phyloP scores from a whole-genome alignment of 2,113 vertebrate species.

The Nematolebias whitei region DNA sequence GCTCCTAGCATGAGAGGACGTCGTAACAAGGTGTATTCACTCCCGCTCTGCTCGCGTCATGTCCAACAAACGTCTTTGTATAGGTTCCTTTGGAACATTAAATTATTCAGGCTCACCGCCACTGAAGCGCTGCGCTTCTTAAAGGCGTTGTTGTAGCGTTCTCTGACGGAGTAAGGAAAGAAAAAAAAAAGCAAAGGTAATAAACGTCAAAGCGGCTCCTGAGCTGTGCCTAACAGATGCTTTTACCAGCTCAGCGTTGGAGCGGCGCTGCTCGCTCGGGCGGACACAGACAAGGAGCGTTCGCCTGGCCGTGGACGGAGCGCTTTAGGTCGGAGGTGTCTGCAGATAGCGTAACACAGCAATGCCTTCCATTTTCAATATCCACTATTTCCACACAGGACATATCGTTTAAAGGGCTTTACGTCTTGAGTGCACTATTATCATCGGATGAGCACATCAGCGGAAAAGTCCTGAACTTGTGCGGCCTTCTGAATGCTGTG shows the following conservation, averaged over 20 bases:
- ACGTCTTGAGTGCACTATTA: slow-evolving; percentile 56
- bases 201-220: slow-evolving; percentile 79
- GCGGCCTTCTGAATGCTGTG: slow-evolving; percentile 6
- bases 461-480: slow-evolving; percentile 61
- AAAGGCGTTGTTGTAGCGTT: slow-evolving; percentile 77
- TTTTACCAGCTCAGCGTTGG: slow-evolving; percentile 80
- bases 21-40: slow-evolving; percentile 13
- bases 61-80: slow-evolving; percentile 80
- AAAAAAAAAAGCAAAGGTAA: slow-evolving; percentile 67
- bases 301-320: slow-evolving; percentile 80
- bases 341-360: slow-evolving; percentile 75
- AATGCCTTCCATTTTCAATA: slow-evolving; percentile 80
- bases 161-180: slow-evolving; percentile 70
- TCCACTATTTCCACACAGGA: slow-evolving; percentile 74
- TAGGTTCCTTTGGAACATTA: slow-evolving; percentile 76
- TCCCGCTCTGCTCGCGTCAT: slow-evolving; percentile 71
- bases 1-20: slow-evolving; percentile 15
- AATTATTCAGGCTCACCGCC: slow-evolving; percentile 84
- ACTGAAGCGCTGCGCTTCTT: slow-evolving; percentile 74
- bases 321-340: slow-evolving; percentile 83
- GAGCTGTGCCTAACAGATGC: slow-evolving; percentile 82
- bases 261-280: slow-evolving; percentile 73
- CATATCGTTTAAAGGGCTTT: slow-evolving; percentile 70
- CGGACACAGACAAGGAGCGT: slow-evolving; percentile 72
- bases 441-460: slow-evolving; percentile 59